Evolutionary conservation across 2,888 invertebrate genomes (phyloP).

Genomic region (Lamellibrachia satsuma): DNA sequence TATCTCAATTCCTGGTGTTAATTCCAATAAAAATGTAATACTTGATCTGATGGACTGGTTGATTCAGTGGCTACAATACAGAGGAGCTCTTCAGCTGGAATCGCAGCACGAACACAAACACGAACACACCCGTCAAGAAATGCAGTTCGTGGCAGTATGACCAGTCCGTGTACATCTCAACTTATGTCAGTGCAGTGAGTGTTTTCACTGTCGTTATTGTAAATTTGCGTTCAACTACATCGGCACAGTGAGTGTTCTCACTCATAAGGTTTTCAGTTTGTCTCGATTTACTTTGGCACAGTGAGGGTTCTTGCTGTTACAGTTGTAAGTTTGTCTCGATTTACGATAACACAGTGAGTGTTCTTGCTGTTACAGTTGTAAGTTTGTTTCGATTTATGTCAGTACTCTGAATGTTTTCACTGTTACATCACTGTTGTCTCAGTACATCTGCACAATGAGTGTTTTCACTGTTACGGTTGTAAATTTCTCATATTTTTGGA

Average conservation of each 20-base stretch:
- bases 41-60: no score
- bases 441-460: neutral
- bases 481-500: no score
- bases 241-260: no score
- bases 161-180: constrained; percentile 24
- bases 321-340: neutral
- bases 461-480: neutral
- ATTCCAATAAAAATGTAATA: no score
- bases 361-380: no score
- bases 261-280: no score
- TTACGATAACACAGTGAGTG: neutral
- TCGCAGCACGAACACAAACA: neutral
- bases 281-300: no score
- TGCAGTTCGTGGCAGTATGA: constrained; percentile 25
- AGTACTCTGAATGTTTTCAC: neutral
- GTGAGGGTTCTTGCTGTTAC: no score
- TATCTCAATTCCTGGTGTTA: no score
- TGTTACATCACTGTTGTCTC: no score
- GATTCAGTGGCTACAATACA: neutral
- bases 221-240: no score
- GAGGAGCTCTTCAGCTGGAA: neutral
- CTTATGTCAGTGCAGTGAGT: constrained; percentile 22
- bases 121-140: neutral
- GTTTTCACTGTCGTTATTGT: neutral
- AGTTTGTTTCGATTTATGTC: constrained; percentile 22